A percentile compares a stretch with the other conserved stretches of the same genome.
These are phyloP conservation scores for Amphipyra tragopoginis DNA, from an alignment of 2,888 invertebrate species.

Conservation along the genomic window DNA sequence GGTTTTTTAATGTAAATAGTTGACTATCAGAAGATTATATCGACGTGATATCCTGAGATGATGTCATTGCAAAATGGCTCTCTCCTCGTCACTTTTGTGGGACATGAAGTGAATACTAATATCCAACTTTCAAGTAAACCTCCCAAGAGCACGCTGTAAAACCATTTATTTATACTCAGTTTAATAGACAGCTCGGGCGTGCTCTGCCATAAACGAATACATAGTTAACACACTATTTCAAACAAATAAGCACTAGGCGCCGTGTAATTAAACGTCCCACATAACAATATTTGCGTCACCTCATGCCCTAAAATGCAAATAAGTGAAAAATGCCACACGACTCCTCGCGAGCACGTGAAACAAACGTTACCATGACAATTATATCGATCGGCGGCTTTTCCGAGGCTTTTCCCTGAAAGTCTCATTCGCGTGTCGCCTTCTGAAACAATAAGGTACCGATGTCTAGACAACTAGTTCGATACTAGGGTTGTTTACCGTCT, in stretches of 20 bases:
- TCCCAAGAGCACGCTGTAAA: conserved; percentile 38
- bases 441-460: conserved; percentile 82
- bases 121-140: conserved; percentile 52
- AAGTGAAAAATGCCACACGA: conserved; percentile 75
- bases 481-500: conserved; percentile 41
- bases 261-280: conserved; percentile 58
- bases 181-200: conserved; percentile 2
- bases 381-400: conserved; percentile 89
- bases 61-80: conserved; percentile 51
- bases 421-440: conserved; percentile 85
- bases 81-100: conserved; percentile 25
- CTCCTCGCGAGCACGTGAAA: conserved; percentile 82
- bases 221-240: conserved; percentile 12
- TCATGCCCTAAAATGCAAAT: conserved; percentile 87
- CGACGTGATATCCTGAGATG: conserved; percentile 46
- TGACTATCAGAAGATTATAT: conserved; percentile 15
- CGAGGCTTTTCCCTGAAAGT: conserved; percentile 86
- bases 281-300: conserved; percentile 75
- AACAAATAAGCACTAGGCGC: conserved; percentile 31
- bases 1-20: not conserved
- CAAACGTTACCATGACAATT: conserved; percentile 86
- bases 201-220: conserved; percentile 9
- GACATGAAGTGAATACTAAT: conserved; percentile 56
- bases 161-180: no score
- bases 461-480: conserved; percentile 66